Evolutionary conservation across 2,888 invertebrate genomes (phyloP), one percentile per base, ranked within the genome.

Genomic region (Conus canariensis): DNA sequence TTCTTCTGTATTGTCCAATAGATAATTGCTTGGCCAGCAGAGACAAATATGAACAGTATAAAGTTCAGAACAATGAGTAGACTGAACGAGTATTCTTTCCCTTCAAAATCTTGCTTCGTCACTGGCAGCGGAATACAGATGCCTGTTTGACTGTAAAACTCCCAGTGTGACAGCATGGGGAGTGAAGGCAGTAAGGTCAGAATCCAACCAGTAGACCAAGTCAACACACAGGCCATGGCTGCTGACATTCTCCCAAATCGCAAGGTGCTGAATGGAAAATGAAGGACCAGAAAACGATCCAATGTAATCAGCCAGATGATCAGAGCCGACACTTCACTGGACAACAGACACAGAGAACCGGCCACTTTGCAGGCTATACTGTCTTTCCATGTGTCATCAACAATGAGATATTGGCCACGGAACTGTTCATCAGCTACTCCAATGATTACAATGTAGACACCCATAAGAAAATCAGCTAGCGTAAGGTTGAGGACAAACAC

Each of bases 251-350:
- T 74, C n/a, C n/a, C n/a, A n/a, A 74, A 74, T n/a, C 74, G 1
- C n/a, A 74, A 16, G n/a, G 74, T 22, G n/a, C 74, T 74, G 74
- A 74, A 74, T 10, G 74, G 74, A 12, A 74, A 74, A 8, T n/a
- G 74, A 74, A 74, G 74, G 74, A 74, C 74, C 12, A 74, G 12
- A n/a, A 74, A n/a, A 22, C 74, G 16, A n/a, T 74, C 74, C n/a
- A 74, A 19, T n/a, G 74, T 74, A 4, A 74, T 74, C 8, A 74
- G 22, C 74, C 74, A 74, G n/a, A 74, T 74, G 25, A n/a, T 74
- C 12, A 74, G n/a, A 74, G 74, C 74, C 10, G 74, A 74, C n/a
- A 74, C 74, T 74, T 74, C 74, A 74, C 74, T 74, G 74, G 74
- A 74, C 74, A 74, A n/a, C 74, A 74, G 74, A 74, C 16, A 74